Evolutionary conservation across 2,888 invertebrate genomes (phyloP).

Genomic region (Macropis europaea): DNA sequence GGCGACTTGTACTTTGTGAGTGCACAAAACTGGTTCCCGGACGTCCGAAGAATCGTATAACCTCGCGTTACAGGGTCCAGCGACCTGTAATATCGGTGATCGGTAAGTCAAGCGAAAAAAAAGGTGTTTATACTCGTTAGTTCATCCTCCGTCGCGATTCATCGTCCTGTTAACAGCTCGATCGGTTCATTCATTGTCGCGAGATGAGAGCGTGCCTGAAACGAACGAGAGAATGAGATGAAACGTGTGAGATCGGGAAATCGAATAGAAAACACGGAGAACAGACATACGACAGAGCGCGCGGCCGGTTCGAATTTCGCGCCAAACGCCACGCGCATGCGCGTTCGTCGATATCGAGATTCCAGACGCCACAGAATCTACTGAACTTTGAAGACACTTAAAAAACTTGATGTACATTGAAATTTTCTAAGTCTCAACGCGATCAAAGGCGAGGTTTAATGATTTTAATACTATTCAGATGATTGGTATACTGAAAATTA

Average conservation of each 20-base stretch:
- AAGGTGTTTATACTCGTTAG: constrained; percentile 47
- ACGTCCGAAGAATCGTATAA: constrained; percentile 40
- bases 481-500: too few species aligned
- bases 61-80: constrained; percentile 2
- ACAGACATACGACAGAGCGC: neutral
- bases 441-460: too few species aligned
- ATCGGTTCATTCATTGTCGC: constrained; percentile 16
- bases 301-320: neutral
- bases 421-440: too few species aligned
- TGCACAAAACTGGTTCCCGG: constrained; percentile 35
- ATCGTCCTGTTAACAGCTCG: constrained; percentile 11
- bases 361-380: too few species aligned
- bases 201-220: constrained; percentile 12
- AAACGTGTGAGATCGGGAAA: neutral
- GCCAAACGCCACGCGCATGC: neutral
- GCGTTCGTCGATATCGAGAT: too few species aligned
- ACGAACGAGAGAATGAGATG: constrained; percentile 4
- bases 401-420: too few species aligned
- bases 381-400: too few species aligned
- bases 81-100: constrained; percentile 30
- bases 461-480: too few species aligned
- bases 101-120: too few species aligned
- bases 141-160: constrained; percentile 26
- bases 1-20: constrained; percentile 39
- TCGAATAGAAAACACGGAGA: neutral